These are phyloP conservation scores for Lamprologus callipterus DNA, from an alignment of 2,113 vertebrate genomes.

Conservation along the genomic window DNA sequence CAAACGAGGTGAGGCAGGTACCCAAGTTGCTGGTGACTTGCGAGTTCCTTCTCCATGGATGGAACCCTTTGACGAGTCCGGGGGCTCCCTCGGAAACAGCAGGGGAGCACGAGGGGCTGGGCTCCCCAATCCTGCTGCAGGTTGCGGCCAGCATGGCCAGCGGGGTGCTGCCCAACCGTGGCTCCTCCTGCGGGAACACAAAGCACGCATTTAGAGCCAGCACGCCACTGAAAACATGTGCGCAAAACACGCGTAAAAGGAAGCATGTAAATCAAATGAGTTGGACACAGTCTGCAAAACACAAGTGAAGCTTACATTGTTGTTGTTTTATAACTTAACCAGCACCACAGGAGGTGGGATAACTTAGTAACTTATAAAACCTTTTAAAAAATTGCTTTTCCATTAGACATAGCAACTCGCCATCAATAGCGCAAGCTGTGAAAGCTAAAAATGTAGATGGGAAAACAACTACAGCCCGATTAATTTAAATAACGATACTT, in stretches of 20 bases:
- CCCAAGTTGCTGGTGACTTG: conserved; percentile 72
- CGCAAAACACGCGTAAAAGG: background rate
- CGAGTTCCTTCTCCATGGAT: conserved; percentile 81
- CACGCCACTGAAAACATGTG: background rate
- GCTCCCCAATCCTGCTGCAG: conserved; percentile 92
- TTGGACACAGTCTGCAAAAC: background rate
- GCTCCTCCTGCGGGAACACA: conserved; percentile 83
- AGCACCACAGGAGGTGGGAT: background rate
- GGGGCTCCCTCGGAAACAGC: conserved; percentile 76
- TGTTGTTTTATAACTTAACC: background rate
- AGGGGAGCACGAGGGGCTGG: conserved; percentile 80
- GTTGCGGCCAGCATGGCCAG: conserved; percentile 94
- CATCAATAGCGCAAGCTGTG: background rate
- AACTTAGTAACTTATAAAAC: background rate
- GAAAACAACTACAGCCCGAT: background rate
- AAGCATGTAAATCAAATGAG: background rate
- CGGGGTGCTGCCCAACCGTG: conserved; percentile 86
- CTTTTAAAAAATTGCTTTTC: background rate
- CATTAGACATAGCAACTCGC: background rate
- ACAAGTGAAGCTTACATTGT: background rate
- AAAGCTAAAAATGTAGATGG: background rate
- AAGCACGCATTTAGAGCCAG: background rate
- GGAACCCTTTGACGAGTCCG: conserved; percentile 83
- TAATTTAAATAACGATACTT: background rate
- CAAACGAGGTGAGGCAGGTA: conserved; percentile 68